Base-by-base conservation (phyloP, 1,140 invertebrate genomes). In the Periplaneta americana region DNA sequence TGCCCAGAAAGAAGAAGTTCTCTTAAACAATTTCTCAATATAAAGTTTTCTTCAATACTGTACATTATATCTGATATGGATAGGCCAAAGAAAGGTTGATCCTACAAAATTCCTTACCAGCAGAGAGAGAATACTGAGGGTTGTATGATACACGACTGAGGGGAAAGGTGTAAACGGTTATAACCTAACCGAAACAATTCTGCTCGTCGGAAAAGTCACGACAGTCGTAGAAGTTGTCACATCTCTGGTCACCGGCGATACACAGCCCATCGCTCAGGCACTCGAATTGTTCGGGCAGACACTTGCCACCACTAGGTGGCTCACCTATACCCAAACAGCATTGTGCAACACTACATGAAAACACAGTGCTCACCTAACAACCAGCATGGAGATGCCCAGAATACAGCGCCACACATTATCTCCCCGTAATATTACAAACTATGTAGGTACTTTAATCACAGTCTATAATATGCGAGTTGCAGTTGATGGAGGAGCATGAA, bases 141-240 rank as follows among this genome's bases (percentile, higher is more conserved):
- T 48, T 48, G 17, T 22, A 48, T 22, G 22, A 66, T 15, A 48
- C 48, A 66, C 22, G 22, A 66, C 48, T 28, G 22, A n/a, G 48
- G 22, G 48, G 48, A 66, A n/a, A 66, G 22, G 48, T 66, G 48
- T 66, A 66, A 66, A 66, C 28, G 36, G 76, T 78, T 39, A 78
- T 36, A 36, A 66, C 74, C 80, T 80, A 77, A 85, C 87, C 83
- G 66, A 89, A 90, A 92, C 96, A 97, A 89, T 95, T 93, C 88
- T 95, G 93, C 91, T 98, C 96, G 89, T 98, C 97, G 84, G 95
- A 96, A 91, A 95, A 94, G 90, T 98, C 96, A 88, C 91, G 92
- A 91, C 97, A 98, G 91, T 98, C 95, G 91, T 94, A 94, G 88
- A 91, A 92, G 90, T 95, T 94, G 91, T 97, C 95, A 90, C 96